Percentiles rank a stretch among this genome's conserved stretches.
phyloP scores from a whole-genome alignment of 1,140 invertebrate species.

The Lordiphosa mommai region DNA sequence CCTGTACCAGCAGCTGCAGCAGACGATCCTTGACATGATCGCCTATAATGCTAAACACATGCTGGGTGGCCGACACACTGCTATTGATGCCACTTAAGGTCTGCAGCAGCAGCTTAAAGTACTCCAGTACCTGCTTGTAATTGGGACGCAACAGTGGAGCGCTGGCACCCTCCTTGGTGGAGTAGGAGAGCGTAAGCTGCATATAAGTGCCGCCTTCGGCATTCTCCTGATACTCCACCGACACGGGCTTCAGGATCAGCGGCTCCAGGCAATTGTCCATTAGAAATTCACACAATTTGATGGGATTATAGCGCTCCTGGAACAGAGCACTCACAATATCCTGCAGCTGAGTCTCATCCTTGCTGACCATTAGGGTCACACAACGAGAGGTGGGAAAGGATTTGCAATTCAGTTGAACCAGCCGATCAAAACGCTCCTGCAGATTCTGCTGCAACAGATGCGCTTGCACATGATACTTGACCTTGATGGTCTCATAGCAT shows the following conservation, averaged over 20 bases:
- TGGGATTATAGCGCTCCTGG: slow-evolving; percentile 66
- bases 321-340: slow-evolving; percentile 70
- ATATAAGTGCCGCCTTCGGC: slow-evolving; percentile 15
- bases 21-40: slow-evolving; percentile 83
- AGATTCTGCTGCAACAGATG: slow-evolving; percentile 69
- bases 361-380: slow-evolving; percentile 64
- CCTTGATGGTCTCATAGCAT: slow-evolving; percentile 69
- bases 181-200: slow-evolving; percentile 64
- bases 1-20: slow-evolving; percentile 84
- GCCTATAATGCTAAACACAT: slow-evolving; percentile 84
- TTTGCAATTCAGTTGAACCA: slow-evolving; percentile 70
- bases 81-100: slow-evolving; percentile 83
- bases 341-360: slow-evolving; percentile 58
- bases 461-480: slow-evolving; percentile 64
- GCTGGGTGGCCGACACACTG: slow-evolving; percentile 80
- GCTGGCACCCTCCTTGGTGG: slow-evolving; percentile 40
- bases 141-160: slow-evolving; percentile 46
- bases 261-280: slow-evolving; percentile 73
- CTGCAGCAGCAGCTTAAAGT: slow-evolving; percentile 83
- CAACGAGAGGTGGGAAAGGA: slow-evolving; percentile 66
- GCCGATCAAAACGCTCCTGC: slow-evolving; percentile 60
- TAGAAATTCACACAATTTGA: slow-evolving; percentile 60
- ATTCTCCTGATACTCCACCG: slow-evolving; percentile 49
- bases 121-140: slow-evolving; percentile 83
- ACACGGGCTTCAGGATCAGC: slow-evolving; percentile 65